Evolutionary conservation across 2,113 vertebrate genomes (phyloP).

Genomic region (Narcine bancroftii): DNA sequence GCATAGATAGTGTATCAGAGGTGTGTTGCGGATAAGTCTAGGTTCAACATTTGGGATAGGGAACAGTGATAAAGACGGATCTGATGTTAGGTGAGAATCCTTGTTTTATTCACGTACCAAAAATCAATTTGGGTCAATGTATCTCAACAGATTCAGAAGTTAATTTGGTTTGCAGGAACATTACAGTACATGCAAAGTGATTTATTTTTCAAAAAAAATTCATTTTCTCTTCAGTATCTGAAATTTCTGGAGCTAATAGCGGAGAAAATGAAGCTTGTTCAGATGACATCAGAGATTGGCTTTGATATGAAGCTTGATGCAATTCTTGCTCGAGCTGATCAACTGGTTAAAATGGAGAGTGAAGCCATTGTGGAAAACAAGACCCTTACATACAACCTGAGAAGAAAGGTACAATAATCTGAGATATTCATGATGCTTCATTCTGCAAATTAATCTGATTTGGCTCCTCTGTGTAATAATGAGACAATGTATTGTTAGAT

Average conservation of each 20-base stretch:
- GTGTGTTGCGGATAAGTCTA: neutral
- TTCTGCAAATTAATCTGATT: neutral
- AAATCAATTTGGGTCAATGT: neutral
- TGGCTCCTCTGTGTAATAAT: neutral
- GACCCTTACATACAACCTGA: conserved; percentile 63
- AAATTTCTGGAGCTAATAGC: conserved; percentile 75
- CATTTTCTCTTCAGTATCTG: conserved; percentile 59
- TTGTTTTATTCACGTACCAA: neutral
- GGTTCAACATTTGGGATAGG: neutral
- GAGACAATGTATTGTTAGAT: neutral
- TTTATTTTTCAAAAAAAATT: neutral
- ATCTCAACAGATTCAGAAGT: neutral
- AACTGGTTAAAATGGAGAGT: conserved; percentile 70
- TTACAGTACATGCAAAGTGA: neutral
- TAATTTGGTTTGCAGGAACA: neutral
- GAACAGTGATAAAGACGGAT: neutral
- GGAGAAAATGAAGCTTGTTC: conserved; percentile 69
- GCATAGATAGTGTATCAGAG: neutral
- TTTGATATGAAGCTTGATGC: conserved; percentile 74
- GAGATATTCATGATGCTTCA: neutral
- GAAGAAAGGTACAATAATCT: conserved; percentile 68
- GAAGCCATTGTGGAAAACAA: conserved; percentile 68
- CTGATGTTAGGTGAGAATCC: neutral
- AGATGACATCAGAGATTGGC: conserved; percentile 66
- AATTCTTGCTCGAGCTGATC: conserved; percentile 66